Evolutionary conservation across 53 echinoderm and acorn worm genomes (phyloP).

Genomic region (Luidia sarsii): DNA sequence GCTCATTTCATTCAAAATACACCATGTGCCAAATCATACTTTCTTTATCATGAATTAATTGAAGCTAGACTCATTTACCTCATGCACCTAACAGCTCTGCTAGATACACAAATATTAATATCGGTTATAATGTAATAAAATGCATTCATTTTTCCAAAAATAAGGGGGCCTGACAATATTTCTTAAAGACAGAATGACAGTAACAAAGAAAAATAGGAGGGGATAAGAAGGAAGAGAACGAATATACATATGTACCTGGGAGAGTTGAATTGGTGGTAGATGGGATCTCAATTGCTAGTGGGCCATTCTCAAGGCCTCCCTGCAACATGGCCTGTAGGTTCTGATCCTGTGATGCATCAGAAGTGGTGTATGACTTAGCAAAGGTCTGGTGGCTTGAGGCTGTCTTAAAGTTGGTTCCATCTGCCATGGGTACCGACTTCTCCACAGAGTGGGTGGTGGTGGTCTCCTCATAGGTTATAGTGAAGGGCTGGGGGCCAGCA

Average conservation of each 20-base stretch:
- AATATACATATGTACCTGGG: conserved; percentile 72
- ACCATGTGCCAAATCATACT: no score
- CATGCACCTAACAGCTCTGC: no score
- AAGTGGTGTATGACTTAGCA: conserved; percentile 92
- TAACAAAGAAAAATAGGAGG: no score
- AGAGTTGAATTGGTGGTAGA: conserved; percentile 49
- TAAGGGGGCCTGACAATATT: not conserved
- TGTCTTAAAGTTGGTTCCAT: conserved; percentile 89
- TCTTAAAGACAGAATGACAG: not conserved
- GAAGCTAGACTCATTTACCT: no score
- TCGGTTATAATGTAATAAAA: not conserved
- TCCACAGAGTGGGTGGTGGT: conserved; percentile 90
- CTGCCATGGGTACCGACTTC: conserved; percentile 84
- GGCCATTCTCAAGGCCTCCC: conserved; percentile 81
- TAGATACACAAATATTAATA: no score
- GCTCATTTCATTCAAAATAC: no score
- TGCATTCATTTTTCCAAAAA: not conserved
- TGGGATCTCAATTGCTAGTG: conserved; percentile 91
- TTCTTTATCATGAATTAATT: no score
- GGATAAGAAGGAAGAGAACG: not conserved
- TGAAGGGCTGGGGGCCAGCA: conserved; percentile 63
- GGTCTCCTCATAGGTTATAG: conserved; percentile 95
- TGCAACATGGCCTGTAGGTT: conserved; percentile 79
- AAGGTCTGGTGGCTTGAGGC: conserved; percentile 87
- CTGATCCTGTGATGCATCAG: conserved; percentile 82